phyloP scores from a whole-genome alignment of 2,888 invertebrate species.

The Halictus quadricinctus region DNA sequence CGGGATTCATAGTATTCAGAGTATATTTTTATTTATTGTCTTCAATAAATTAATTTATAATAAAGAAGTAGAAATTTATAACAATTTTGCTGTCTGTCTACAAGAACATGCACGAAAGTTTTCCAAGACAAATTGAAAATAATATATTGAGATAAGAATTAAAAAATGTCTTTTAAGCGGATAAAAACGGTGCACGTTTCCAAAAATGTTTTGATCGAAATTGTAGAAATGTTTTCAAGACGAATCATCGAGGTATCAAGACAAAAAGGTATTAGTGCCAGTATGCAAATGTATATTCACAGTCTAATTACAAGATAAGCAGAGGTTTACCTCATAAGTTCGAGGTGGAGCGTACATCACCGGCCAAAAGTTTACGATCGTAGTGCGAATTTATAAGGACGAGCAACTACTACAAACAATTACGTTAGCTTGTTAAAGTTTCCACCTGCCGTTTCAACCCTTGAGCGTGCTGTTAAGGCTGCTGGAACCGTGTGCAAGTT shows the following conservation, averaged over 20 bases:
- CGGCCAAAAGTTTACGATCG: not conserved
- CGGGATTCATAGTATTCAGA: too few relatives aligned
- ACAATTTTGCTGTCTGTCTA: not conserved
- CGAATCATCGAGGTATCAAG: not conserved
- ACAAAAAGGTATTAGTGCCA: not conserved
- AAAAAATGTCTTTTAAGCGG: not conserved
- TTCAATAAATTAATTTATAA: not conserved
- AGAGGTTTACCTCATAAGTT: not conserved
- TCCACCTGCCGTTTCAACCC: not conserved
- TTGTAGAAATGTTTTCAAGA: not conserved
- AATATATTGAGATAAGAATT: not conserved
- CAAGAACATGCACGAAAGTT: not conserved
- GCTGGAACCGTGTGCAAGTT: not conserved
- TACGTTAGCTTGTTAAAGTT: not conserved
- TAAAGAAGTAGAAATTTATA: not conserved
- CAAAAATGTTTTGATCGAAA: not conserved
- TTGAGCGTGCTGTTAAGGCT: not conserved
- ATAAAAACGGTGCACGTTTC: not conserved
- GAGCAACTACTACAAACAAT: constrained; percentile 8
- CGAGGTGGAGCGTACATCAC: not conserved
- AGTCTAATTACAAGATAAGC: not conserved
- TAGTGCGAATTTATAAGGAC: not conserved
- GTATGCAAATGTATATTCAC: not conserved
- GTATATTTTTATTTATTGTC: not conserved
- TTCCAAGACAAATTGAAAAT: not conserved